These are phyloP conservation scores for Aphelenchoides fujianensis DNA, from an alignment of 1,140 invertebrate genomes.

Conservation along the genomic window DNA sequence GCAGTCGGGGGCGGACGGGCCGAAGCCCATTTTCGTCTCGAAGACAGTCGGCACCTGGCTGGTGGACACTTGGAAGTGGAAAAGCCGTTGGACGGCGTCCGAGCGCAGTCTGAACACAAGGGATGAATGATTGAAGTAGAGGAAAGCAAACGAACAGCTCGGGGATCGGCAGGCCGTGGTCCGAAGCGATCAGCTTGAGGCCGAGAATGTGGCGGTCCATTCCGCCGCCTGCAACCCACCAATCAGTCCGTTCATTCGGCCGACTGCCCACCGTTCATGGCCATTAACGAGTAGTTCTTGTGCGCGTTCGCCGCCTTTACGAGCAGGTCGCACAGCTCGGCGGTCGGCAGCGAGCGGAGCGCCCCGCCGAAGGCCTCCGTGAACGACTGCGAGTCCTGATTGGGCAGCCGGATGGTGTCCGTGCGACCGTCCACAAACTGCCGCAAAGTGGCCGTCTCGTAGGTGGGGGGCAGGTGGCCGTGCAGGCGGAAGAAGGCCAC, in stretches of 20 bases:
- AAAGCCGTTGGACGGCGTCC: conserved; percentile 36
- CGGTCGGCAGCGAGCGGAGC: conserved; percentile 7
- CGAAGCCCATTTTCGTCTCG: conserved; percentile 63
- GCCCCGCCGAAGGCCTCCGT: conserved; percentile 34
- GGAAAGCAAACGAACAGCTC: too few species aligned
- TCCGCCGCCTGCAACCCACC: conserved; percentile 61
- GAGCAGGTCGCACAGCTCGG: conserved; percentile 66
- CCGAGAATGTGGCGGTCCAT: conserved; percentile 68
- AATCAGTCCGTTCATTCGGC: conserved; percentile 26
- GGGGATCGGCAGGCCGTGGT: conserved; percentile 44
- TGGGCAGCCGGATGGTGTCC: conserved; percentile 67
- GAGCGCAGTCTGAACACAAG: too few species aligned
- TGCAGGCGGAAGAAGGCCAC: conserved; percentile 74
- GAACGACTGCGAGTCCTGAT: conserved; percentile 48
- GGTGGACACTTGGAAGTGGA: conserved; percentile 56
- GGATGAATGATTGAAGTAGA: too few species aligned
- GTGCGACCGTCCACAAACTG: conserved; percentile 66
- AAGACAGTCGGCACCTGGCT: conserved; percentile 61
- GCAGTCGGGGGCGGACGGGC: conserved; percentile 64
- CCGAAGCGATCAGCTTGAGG: conserved; percentile 62
- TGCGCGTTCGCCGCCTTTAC: conserved; percentile 74
- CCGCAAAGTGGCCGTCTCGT: conserved; percentile 67
- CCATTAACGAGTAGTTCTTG: conserved; percentile 75
- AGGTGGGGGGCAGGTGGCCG: conserved; percentile 63
- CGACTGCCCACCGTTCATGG: conserved; percentile 62